phyloP scores from a whole-genome alignment of 2,797 vertebrate species.

The Ctenochaetus hawaiiensis region DNA sequence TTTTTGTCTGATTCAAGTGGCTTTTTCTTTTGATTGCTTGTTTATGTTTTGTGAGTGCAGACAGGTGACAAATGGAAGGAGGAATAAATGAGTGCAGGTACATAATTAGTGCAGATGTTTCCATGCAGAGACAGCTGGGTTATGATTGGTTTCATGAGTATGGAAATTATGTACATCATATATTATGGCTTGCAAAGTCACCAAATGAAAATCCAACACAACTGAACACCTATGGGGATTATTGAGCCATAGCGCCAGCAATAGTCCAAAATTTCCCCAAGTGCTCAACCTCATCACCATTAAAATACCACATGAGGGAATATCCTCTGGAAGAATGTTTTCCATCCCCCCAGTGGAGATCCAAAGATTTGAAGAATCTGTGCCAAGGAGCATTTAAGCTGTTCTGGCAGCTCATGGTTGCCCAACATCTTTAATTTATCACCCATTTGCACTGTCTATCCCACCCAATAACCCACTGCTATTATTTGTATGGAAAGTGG shows the following conservation, averaged over 20 bases:
- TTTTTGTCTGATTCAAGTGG: conserved; percentile 13
- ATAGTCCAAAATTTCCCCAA: too few relatives aligned
- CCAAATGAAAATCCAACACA: background rate
- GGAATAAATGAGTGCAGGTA: background rate
- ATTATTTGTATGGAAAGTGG: background rate
- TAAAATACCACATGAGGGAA: background rate
- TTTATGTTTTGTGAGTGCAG: background rate
- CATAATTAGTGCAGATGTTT: background rate
- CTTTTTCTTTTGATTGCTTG: conserved; percentile 17
- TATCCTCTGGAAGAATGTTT: background rate
- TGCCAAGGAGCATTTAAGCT: background rate
- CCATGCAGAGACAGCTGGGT: background rate
- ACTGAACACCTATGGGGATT: background rate
- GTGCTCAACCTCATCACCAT: background rate
- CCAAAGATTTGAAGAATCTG: background rate
- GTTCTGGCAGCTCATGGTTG: conserved; percentile 6
- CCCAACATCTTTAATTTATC: conserved; percentile 4
- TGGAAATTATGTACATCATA: background rate
- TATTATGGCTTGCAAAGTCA: background rate
- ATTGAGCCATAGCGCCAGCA: background rate
- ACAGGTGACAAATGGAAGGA: background rate
- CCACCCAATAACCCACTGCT: background rate
- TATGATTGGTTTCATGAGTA: background rate
- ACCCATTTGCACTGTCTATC: too few relatives aligned
- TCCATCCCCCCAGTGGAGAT: background rate